A percentile compares a stretch with the other conserved stretches of the same genome.
phyloP scores from a whole-genome alignment of 2,797 vertebrate genomes.

The Momotus momota region DNA sequence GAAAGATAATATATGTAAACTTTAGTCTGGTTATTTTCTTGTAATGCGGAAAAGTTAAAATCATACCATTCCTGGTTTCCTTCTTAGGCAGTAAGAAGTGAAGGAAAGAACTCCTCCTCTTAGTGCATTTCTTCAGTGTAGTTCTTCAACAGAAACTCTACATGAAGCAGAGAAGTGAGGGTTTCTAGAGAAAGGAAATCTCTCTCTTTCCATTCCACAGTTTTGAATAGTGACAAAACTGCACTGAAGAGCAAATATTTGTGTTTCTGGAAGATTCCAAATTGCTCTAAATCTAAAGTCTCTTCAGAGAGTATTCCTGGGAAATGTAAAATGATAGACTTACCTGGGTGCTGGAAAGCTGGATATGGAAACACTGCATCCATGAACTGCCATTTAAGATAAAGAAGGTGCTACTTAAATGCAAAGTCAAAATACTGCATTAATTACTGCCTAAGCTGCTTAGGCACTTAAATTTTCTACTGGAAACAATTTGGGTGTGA shows the following conservation, averaged over 20 bases:
- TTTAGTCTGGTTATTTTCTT: slow-evolving; percentile 35
- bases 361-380: not conserved
- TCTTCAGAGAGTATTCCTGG: not conserved
- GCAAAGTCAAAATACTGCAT: not conserved
- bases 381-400: not conserved
- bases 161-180: not conserved
- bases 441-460: not conserved
- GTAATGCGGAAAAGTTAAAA: slow-evolving; percentile 43
- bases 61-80: not conserved
- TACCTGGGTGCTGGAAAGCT: not conserved
- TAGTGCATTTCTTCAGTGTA: not conserved
- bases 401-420: not conserved
- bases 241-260: not conserved
- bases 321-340: not conserved
- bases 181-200: not conserved
- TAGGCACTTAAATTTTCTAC: not conserved
- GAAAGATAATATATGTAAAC: not conserved
- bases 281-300: not conserved
- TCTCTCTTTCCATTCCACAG: not conserved
- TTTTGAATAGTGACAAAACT: not conserved
- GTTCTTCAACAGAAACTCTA: not conserved
- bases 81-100: not conserved
- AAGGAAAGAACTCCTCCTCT: not conserved
- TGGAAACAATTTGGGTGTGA: not conserved
- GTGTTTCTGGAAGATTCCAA: not conserved